Conservation (phyloP, 53 echinoderm and acorn worm species). For the Mesocentrotus franciscanus region DNA sequence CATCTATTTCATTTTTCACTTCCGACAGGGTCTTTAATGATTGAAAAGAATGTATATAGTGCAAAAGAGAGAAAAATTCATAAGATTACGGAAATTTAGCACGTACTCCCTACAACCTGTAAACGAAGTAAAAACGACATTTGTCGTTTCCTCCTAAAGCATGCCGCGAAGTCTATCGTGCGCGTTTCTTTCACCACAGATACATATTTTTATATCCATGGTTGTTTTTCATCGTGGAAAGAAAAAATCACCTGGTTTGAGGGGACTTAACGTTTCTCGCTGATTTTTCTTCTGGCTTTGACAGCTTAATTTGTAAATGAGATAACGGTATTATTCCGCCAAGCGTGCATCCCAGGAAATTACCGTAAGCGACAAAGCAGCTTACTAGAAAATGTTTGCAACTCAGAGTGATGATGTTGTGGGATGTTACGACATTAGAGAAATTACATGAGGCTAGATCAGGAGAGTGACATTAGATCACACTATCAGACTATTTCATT, state of each 20-base stretch:
- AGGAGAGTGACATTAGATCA: not conserved
- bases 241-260: not conserved
- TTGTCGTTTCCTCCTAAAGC: no score
- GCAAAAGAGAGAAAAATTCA: no score
- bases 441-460: not conserved
- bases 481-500: no score
- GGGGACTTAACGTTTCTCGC: not conserved
- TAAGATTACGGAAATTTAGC: no score
- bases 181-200: not conserved
- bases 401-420: not conserved
- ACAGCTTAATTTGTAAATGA: slow-evolving; percentile 36
- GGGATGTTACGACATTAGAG: not conserved
- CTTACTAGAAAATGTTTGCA: not conserved
- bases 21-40: no score
- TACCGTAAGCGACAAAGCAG: not conserved
- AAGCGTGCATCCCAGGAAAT: not conserved
- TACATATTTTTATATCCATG: not conserved
- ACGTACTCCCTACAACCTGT: no score
- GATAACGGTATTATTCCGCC: not conserved
- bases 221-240: not conserved
- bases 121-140: no score
- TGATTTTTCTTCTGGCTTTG: not conserved
- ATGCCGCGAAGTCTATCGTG: not conserved
- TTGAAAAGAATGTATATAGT: no score
- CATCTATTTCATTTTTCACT: no score